Evolutionary conservation across 2,888 invertebrate species (phyloP).

Genomic region (Stenichneumon culpator): DNA sequence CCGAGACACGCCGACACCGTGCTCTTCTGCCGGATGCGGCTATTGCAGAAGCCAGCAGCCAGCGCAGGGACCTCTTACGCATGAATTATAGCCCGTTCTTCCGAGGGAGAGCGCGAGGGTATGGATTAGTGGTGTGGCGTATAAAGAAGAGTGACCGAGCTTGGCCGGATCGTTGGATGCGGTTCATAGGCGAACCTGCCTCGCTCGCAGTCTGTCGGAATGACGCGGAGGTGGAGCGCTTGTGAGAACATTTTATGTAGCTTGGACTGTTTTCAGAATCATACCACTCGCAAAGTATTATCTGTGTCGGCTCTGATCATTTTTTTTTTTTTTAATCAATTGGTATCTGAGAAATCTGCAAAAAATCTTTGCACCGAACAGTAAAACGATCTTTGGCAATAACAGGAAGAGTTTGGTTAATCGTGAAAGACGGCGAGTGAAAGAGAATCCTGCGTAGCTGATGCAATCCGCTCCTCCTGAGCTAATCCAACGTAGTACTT

Average conservation of each 20-base stretch:
- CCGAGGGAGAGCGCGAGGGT: constrained; percentile 67
- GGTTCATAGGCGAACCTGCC: constrained; percentile 24
- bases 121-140: constrained; percentile 61
- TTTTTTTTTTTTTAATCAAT: constrained; percentile 7
- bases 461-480: constrained; percentile 8
- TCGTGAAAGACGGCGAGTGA: constrained; percentile 30
- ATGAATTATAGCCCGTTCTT: constrained; percentile 76
- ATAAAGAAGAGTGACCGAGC: constrained; percentile 48
- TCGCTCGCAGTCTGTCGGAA: constrained; percentile 41
- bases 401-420: constrained; percentile 32
- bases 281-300: not conserved
- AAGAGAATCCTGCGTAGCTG: constrained; percentile 34
- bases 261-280: not conserved
- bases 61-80: constrained; percentile 66
- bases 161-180: constrained; percentile 28
- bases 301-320: constrained; percentile 13
- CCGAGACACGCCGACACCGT: constrained; percentile 21
- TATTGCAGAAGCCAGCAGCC: constrained; percentile 49
- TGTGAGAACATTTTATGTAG: not conserved
- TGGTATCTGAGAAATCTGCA: not conserved
- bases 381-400: constrained; percentile 22
- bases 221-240: not conserved
- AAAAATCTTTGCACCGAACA: constrained; percentile 2
- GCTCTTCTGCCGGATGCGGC: constrained; percentile 45
- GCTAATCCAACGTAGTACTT: constrained; percentile 41